Conservation (phyloP, 2,113 vertebrate genomes). For the Papio anubis region DNA sequence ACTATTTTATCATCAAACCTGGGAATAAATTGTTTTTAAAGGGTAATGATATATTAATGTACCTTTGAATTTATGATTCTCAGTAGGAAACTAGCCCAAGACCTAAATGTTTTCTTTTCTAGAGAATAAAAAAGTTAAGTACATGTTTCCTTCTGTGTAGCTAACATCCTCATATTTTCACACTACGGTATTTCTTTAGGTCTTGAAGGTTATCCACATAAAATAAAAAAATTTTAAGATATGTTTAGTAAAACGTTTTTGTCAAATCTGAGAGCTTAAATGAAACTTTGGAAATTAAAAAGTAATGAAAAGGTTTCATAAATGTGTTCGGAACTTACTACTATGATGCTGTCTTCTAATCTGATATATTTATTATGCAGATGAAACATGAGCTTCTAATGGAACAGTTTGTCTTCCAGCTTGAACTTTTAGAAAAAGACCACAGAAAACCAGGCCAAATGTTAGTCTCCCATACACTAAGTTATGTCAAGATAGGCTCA, state of each 20-base stretch:
- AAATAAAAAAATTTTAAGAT: not conserved
- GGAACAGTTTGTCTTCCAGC: not conserved
- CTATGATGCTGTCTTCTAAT: not conserved
- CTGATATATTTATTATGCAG: not conserved
- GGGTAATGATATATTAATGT: not conserved
- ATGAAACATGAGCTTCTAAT: not conserved
- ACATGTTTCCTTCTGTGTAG: not conserved
- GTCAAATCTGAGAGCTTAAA: not conserved
- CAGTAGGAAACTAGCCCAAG: not conserved
- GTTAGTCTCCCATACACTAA: not conserved
- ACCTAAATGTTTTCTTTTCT: not conserved
- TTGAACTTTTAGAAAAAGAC: not conserved
- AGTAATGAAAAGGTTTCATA: slow-evolving; percentile 16
- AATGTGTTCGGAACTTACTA: not conserved
- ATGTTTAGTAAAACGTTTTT: slow-evolving; percentile 26
- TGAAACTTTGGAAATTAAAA: not conserved
- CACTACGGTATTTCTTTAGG: not conserved
- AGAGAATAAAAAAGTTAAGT: slow-evolving; percentile 7
- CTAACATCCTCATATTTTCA: not conserved
- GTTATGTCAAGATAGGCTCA: not conserved
- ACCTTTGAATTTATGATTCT: slow-evolving; percentile 13
- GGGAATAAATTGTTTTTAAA: slow-evolving; percentile 26
- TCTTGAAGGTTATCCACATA: not conserved
- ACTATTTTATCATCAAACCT: not conserved
- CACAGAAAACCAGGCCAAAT: not conserved